Percentiles rank a stretch among this genome's conserved stretches.
phyloP scores from a whole-genome alignment of 1,140 invertebrate genomes.

The Bombus waltoni region DNA sequence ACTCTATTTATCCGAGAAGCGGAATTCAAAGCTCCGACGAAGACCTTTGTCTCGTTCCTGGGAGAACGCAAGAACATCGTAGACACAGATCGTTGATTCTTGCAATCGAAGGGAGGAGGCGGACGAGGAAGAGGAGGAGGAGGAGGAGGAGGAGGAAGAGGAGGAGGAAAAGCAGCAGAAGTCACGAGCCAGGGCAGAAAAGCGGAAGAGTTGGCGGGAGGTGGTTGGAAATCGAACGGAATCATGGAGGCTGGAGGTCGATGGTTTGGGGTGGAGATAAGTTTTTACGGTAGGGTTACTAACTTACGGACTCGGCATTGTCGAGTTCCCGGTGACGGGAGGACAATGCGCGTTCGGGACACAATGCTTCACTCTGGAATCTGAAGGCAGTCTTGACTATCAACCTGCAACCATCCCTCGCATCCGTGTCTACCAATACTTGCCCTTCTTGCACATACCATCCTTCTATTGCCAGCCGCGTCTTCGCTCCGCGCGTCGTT shows the following conservation, averaged over 20 bases:
- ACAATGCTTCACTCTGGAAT: constrained; percentile 77
- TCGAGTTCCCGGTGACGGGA: constrained; percentile 75
- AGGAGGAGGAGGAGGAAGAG: not conserved
- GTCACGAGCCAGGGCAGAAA: constrained; percentile 26
- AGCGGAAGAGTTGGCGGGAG: constrained; percentile 16
- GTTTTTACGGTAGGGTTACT: constrained; percentile 78
- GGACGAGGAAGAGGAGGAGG: not conserved
- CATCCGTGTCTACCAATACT: constrained; percentile 60
- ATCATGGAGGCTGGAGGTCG: constrained; percentile 68
- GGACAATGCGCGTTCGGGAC: constrained; percentile 76
- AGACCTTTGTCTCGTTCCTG: not conserved
- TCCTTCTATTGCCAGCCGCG: constrained; percentile 35
- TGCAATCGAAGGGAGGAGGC: not conserved
- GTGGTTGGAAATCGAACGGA: constrained; percentile 69
- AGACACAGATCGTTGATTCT: not conserved
- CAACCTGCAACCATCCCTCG: constrained; percentile 66
- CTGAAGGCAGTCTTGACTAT: constrained; percentile 73
- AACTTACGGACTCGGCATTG: constrained; percentile 78
- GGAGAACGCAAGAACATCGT: not conserved
- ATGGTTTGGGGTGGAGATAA: constrained; percentile 72
- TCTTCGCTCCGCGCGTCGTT: constrained; percentile 37
- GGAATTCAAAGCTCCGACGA: not conserved
- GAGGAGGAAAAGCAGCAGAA: not conserved
- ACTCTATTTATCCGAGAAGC: not conserved
- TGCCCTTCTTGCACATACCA: constrained; percentile 54